These are phyloP conservation scores for Nemapogon koenigi DNA, from an alignment of 2,888 invertebrate genomes.

Conservation along the genomic window DNA sequence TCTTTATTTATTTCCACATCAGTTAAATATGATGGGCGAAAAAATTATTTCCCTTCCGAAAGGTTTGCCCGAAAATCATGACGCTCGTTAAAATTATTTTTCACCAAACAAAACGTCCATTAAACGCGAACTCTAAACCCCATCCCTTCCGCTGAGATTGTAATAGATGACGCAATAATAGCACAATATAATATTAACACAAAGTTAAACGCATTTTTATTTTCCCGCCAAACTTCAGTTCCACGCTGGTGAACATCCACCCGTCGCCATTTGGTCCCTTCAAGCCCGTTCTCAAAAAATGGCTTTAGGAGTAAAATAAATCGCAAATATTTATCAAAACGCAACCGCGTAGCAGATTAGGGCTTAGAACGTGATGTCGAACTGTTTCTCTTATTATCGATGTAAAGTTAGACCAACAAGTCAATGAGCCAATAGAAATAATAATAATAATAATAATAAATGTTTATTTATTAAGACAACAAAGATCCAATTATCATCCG, in stretches of 20 bases:
- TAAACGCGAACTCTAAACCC: conserved; percentile 51
- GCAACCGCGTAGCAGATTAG: conserved; percentile 26
- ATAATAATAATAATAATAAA: too few species aligned
- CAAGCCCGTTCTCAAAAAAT: conserved; percentile 46
- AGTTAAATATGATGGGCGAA: conserved; percentile 17
- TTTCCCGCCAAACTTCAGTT: conserved; percentile 52
- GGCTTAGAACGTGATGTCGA: conserved; percentile 23
- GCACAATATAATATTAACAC: conserved; percentile 64
- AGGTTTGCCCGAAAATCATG: conserved; percentile 8
- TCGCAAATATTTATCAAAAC: conserved; percentile 57
- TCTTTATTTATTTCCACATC: background rate
- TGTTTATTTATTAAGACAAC: too few species aligned
- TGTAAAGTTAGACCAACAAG: too few species aligned
- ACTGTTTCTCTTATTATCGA: conserved; percentile 8
- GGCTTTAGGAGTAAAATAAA: conserved; percentile 48
- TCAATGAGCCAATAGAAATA: too few species aligned
- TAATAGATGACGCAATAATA: conserved; percentile 64
- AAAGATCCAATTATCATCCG: too few species aligned
- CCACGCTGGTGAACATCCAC: conserved; percentile 34
- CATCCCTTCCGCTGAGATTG: conserved; percentile 57
- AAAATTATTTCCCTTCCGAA: conserved; percentile 37
- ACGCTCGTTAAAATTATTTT: conserved; percentile 39
- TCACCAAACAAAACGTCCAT: conserved; percentile 60
- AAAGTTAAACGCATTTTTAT: conserved; percentile 64
- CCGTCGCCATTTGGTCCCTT: conserved; percentile 41